These are phyloP conservation scores for Caenorhabditis imperialis DNA, from an alignment of 2,888 invertebrate genomes.

Conservation along the genomic window DNA sequence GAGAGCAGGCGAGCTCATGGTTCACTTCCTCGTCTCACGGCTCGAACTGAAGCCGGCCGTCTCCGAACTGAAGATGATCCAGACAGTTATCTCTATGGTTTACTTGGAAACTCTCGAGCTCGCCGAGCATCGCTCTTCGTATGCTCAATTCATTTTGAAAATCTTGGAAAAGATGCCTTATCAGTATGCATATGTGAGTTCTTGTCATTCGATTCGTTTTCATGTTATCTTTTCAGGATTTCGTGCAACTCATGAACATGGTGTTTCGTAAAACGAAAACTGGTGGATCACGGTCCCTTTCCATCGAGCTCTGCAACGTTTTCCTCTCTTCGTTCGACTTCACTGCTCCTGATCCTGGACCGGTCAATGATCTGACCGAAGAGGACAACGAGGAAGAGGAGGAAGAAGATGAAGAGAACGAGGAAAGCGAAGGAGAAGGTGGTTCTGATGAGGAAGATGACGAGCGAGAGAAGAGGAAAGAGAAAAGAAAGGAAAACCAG, in stretches of 20 bases:
- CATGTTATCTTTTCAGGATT: conserved; percentile 21
- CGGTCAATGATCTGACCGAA: conserved; percentile 12
- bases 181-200: conserved; percentile 34
- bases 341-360: conserved; percentile 33
- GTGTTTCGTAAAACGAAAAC: conserved; percentile 9
- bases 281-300: conserved; percentile 15
- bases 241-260: conserved; percentile 38
- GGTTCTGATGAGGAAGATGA: conserved; percentile 4
- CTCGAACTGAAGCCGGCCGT: conserved; percentile 7
- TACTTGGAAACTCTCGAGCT: conserved; percentile 37
- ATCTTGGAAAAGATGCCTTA: conserved; percentile 29
- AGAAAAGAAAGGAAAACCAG: conserved; percentile 7
- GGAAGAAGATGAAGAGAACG: conserved; percentile 6
- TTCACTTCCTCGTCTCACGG: conserved; percentile 11
- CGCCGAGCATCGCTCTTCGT: conserved; percentile 38
- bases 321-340: conserved; percentile 17
- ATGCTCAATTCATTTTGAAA: conserved; percentile 18
- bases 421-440: conserved; percentile 4
- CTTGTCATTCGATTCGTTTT: neutral
- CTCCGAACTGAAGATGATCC: conserved; percentile 29
- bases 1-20: conserved; percentile 25
- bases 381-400: conserved; percentile 14
- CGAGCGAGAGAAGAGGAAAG: conserved; percentile 1
- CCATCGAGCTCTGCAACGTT: conserved; percentile 28
- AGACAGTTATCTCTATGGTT: conserved; percentile 15